Base-by-base conservation (phyloP, 1,140 invertebrate species). In the Pseudobourletiella spinata region DNA sequence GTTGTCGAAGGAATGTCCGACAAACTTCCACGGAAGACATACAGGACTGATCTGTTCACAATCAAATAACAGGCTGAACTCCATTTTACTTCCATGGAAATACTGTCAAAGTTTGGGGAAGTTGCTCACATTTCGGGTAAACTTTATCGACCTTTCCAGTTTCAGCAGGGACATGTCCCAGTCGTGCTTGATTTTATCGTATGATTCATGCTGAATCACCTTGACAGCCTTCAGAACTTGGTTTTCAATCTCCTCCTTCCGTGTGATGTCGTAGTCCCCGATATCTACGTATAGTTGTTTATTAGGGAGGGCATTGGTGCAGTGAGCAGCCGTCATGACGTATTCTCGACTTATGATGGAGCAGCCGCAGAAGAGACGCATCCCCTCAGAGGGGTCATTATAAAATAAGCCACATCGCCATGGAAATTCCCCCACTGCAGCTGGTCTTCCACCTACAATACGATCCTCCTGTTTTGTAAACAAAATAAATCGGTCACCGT, bases 361-460 rank as follows among this genome's bases (percentile, higher is more conserved):
- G 25, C 64, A 65, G 30, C 59, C 59, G 24, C 64, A 65, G 29
- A 65, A 65, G 30, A 61, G 56, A 8, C 6, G 3, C 8, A 24
- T 24, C 14, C 3, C 20, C 6, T 8, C 25, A 42, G 14, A 18
- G 8, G 3, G 18, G 18, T 1, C 18, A 1, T 16, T 54, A 15
- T 32, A 35, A 15, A 43, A 48, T 2, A 65, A 26, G 22, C 55
- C 46, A 54, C 48, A 61, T 4, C 64, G 84, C 77, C 82, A 80
- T 0, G 83, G 82, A 72, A 74, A 86, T 71, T 86, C 84, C 66
- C 85, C 83, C 0, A 83, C 73, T 4, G 73, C 77, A 0, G 84
- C 81, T 50, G 81, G 73, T 2, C 64, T 52, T 1, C 84, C 84
- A 1, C 81, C 81, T 0, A 84, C 82, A 57, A 86, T 85, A 63